phyloP scores from a whole-genome alignment of 2,113 vertebrate species.

The Macrotus californicus region DNA sequence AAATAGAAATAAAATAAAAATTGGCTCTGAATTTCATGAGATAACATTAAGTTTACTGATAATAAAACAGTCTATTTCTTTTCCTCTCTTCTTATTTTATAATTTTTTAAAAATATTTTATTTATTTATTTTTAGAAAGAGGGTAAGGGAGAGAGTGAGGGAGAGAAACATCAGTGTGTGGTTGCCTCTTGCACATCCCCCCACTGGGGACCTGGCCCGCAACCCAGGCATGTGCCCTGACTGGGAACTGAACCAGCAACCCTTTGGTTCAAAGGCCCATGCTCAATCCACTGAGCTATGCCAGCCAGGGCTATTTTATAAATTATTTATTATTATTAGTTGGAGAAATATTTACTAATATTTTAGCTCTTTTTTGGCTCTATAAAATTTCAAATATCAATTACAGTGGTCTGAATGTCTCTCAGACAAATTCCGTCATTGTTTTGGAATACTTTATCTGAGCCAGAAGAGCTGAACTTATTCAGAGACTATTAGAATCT shows the following conservation, averaged over 20 bases:
- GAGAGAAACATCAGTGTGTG: no score
- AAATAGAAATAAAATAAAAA: neutral
- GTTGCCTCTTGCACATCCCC: no score
- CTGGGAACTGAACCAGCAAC: no score
- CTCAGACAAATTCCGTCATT: neutral
- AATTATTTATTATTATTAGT: neutral
- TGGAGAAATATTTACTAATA: neutral
- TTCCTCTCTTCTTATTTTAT: neutral
- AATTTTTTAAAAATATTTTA: no score
- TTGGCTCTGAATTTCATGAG: neutral
- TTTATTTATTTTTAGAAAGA: no score
- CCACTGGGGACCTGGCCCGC: no score
- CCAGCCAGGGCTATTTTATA: no score
- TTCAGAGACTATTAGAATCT: slow-evolving; percentile 25
- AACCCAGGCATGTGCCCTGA: no score
- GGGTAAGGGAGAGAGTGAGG: no score
- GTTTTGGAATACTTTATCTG: neutral
- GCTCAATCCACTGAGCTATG: no score
- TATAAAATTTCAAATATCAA: neutral
- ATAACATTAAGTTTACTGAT: neutral
- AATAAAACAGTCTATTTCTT: neutral
- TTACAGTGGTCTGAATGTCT: neutral
- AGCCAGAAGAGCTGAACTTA: neutral
- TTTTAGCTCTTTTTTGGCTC: neutral
- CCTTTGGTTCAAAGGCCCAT: no score